Evolutionary conservation across 92 coral and sea anemone species (phyloP).

Genomic region (Phenganax subtilis): DNA sequence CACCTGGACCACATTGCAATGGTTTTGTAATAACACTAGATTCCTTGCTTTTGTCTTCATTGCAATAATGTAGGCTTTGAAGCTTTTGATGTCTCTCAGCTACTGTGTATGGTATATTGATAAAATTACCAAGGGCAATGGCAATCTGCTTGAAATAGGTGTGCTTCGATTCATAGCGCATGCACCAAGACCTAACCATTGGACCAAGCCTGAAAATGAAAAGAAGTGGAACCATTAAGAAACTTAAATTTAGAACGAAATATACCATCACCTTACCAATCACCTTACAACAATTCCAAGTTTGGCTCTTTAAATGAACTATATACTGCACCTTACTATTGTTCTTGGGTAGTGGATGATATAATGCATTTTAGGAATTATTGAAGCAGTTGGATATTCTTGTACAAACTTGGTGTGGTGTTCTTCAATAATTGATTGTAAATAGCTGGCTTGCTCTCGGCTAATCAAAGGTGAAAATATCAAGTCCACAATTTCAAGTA

Average conservation of each 20-base stretch:
- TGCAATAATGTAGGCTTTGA: too few species aligned
- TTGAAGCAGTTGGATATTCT: conserved; percentile 51
- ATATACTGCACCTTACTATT: conserved; percentile 42
- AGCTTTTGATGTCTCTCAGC: too few species aligned
- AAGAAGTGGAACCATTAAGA: background rate
- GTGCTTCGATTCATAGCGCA: conserved; percentile 58
- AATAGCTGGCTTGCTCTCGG: background rate
- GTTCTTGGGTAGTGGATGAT: conserved; percentile 53
- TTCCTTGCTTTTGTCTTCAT: too few species aligned
- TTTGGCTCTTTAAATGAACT: background rate
- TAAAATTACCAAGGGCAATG: too few species aligned
- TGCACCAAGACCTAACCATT: conserved; percentile 57
- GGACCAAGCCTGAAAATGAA: conserved; percentile 51
- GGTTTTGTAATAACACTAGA: too few species aligned
- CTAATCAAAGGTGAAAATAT: conserved; percentile 33
- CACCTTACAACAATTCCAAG: background rate
- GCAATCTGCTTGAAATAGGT: background rate
- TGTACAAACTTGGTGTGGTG: conserved; percentile 53
- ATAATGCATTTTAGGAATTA: conserved; percentile 62
- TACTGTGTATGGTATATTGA: too few species aligned
- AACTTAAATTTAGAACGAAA: background rate
- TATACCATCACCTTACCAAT: background rate
- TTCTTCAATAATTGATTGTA: conserved; percentile 48
- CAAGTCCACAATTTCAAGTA: conserved; percentile 48
- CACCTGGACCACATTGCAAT: too few species aligned